Base-by-base conservation (phyloP, 2,113 vertebrate species). In the Epinephelus lanceolatus region DNA sequence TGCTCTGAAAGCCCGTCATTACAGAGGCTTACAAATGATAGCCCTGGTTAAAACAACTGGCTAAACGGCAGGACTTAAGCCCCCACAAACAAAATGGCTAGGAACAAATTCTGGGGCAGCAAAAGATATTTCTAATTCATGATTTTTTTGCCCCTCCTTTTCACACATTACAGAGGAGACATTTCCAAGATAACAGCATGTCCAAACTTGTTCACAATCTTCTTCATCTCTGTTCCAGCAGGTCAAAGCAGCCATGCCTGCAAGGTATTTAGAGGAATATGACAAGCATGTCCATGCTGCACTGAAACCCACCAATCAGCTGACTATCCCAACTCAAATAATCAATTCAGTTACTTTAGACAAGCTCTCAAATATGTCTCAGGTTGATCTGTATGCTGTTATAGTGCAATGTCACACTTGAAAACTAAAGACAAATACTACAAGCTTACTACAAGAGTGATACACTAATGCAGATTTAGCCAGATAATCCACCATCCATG, bases 1-100 rank as follows among this genome's bases (percentile, higher is more conserved):
- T 85, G 73, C 88, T 83, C 85, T 86, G 91, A 85, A 93, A 95
- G 84, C 90, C 93, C 80, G 71, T 95, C 93, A 95, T 96, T 95
- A 95, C 90, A 27, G 73, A 51, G 77, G 70, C 86, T 88, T 82
- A 86, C 89, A 94, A 95, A 94, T 93, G 92, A 95, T 93, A 94
- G 92, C 80, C 87, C 90, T 94, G 82, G 23, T 71, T 90, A 89
- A 91, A 95, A 86, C 83, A 89, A 89, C 88, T 88, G 86, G 86
- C 90, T 61, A 76, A 62, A 69, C 62, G 68, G 79, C 74, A 78
- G 81, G 74, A 86, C 78, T 90, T 78, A 59, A 67, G 78, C 69
- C 84, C 83, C 81, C 57, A 84, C 72, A 86, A 76, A 75, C 65
- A 71, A 75, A 69, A 76, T 15, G 51, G 77, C 68, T 52, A 53